phyloP scores from a whole-genome alignment of 2,888 invertebrate species.

The Cetonia aurata region DNA sequence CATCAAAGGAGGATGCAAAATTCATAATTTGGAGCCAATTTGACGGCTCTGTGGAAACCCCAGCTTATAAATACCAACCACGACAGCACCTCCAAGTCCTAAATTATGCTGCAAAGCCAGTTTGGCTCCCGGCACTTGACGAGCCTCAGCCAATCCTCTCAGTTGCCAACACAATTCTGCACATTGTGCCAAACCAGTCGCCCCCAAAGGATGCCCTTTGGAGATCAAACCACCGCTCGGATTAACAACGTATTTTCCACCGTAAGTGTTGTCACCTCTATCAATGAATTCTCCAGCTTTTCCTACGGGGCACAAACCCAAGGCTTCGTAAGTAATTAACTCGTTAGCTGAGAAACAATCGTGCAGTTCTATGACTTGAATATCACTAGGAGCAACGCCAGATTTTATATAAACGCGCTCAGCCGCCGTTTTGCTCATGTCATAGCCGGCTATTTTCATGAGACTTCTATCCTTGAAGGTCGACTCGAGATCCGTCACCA shows the following conservation, averaged over 20 bases:
- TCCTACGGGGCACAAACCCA: slow-evolving; percentile 92
- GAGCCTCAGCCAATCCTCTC: slow-evolving; percentile 81
- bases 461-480: slow-evolving; percentile 75
- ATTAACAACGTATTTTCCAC: slow-evolving; percentile 97
- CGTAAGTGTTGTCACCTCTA: slow-evolving; percentile 95
- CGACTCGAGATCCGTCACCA: slow-evolving; percentile 91
- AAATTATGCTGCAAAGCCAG: slow-evolving; percentile 96
- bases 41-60: slow-evolving; percentile 75
- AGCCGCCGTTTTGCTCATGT: slow-evolving; percentile 91
- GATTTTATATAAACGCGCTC: slow-evolving; percentile 81
- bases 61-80: slow-evolving; percentile 88
- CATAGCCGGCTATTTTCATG: slow-evolving; percentile 74
- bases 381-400: slow-evolving; percentile 81
- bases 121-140: slow-evolving; percentile 81
- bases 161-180: slow-evolving; percentile 88
- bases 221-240: slow-evolving; percentile 99
- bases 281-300: slow-evolving; percentile 94
- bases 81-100: slow-evolving; percentile 95
- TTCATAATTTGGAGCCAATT: slow-evolving; percentile 12
- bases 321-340: slow-evolving; percentile 95
- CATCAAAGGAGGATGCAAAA: not conserved
- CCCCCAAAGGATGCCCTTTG: slow-evolving; percentile 97
- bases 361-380: slow-evolving; percentile 95
- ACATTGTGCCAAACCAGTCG: slow-evolving; percentile 90
- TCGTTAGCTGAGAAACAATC: slow-evolving; percentile 99